Base-by-base conservation (phyloP, 2,888 invertebrate species). In the Hirtodrosophila trivittata region DNA sequence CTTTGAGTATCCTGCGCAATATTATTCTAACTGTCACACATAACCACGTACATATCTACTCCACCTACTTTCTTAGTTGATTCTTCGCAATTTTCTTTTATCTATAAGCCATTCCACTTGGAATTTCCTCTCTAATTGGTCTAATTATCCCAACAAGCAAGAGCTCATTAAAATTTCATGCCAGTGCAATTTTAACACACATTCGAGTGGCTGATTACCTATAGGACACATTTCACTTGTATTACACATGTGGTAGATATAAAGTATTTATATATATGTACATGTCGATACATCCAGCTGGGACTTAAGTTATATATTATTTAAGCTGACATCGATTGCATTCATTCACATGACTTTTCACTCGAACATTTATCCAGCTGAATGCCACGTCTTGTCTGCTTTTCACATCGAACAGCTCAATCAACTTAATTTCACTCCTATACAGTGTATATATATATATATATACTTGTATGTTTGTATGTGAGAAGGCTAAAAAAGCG, bases 401-500 rank as follows among this genome's bases (percentile, higher is more conserved):
- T 30, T n/a, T 13, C 26, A 6, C 3, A 6, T 51, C 12, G 41
- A 64, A 66, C 66, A 57, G 63, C 81, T 81, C 75, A 81, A 78
- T 78, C 74, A 73, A 75, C 56, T 64, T 64, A 75, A 54, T 39
- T 51, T 59, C 50, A 26, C 41, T 56, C 33, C 18, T 47, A 25
- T 52, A 64, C 58, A 25, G n/a, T n/a, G 9, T 28, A 28, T 28
- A 9, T 28, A 28, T 9, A 5, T 28, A 2, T 28, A 28, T n/a
- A 28, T 28, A 28, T 5, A 9, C 5, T 8, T 28, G 5, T 28
- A 28, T 28, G n/a, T 9, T 9, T 8, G 28, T 66, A 59, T 45
- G 56, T 59, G 56, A 43, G 56, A 30, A 30, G 47, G 21, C 55
- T 56, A 46, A 50, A 57, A 64, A 62, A 21, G 18, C 75, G 77